Conservation (phyloP, 2,797 vertebrate species). For the Eutrigla gurnardus region DNA sequence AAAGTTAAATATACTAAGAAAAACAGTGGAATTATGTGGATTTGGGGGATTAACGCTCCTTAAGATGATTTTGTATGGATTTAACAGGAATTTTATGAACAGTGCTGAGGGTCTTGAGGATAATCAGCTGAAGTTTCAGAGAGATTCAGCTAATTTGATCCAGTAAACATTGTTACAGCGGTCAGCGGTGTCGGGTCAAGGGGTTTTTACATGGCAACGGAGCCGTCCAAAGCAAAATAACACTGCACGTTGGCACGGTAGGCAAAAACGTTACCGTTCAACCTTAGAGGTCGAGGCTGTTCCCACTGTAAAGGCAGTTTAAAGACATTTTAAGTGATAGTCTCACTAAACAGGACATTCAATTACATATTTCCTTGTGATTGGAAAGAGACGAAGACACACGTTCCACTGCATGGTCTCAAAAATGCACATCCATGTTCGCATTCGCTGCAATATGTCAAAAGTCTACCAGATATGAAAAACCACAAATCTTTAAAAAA, state of each 20-base stretch:
- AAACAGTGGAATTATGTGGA: neutral
- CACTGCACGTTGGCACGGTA: neutral
- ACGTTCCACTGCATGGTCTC: neutral
- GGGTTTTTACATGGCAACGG: slow-evolving; percentile 3
- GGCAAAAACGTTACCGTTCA: neutral
- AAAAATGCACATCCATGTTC: neutral
- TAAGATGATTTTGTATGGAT: neutral
- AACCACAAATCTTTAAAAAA: neutral
- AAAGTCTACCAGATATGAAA: slow-evolving; percentile 19
- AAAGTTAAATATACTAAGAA: neutral
- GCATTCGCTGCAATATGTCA: neutral
- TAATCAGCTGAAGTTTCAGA: slow-evolving; percentile 10
- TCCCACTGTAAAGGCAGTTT: neutral
- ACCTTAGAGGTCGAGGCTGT: neutral
- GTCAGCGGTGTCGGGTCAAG: slow-evolving; percentile 7
- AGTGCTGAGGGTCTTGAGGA: slow-evolving; percentile 1
- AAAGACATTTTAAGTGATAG: neutral
- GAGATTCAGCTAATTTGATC: slow-evolving; percentile 9
- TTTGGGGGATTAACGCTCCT: neutral
- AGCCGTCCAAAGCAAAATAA: slow-evolving; percentile 6
- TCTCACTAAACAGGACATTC: neutral
- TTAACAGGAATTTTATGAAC: slow-evolving; percentile 4
- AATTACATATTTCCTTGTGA: slow-evolving; percentile 9
- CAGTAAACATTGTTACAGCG: slow-evolving; percentile 25
- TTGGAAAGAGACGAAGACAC: neutral